Evolutionary conservation across 2,888 invertebrate genomes (phyloP), one percentile per base, ranked within the genome.

Genomic region (Candidula unifasciata): DNA sequence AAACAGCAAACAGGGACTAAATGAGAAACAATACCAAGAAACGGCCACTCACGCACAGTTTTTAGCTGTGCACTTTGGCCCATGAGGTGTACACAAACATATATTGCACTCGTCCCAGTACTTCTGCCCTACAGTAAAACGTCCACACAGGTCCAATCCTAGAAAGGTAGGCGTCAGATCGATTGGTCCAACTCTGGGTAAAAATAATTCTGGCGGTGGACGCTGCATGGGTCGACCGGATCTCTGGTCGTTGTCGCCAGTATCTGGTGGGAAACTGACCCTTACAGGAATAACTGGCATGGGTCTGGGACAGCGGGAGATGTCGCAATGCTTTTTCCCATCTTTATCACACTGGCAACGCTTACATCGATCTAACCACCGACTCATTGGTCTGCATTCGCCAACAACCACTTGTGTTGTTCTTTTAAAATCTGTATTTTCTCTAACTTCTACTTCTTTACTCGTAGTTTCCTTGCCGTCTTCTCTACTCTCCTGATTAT

Each of bases 51-150:
- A 81, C 8, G 24, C 54, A 64, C 86, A 86, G 54, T 80, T 71
- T 64, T 82, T 86, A 3, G 80, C 84, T 24, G 80, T 80, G 57
- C 86, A 86, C 33, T 82, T 84, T 18, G 86, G 86, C 3, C 86
- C 86, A 13, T 71, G 68, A 21, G 35, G 33, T 6, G 86, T 86
- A 73, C 86, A 86, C 27, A 82, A 3, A 69, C 86, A 86, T 44
- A 79, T 54, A 64, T 86, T 86, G 71, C 86, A 86, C n/a, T 84
- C 80, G 0, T 79, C 57, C 84, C 82, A 84, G 52, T 76, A 86
- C 37, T 33, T 74, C 21, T 79, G 64, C 18, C 82, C 82, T 3
- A 76, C 69, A 6, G 64, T n/a, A 54, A 80, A 69, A 3, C 57
- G 57, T 1, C 81, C 81, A 52, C 86, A 86, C 16, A 33, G 76